Evolutionary conservation across 1,140 invertebrate species (phyloP), one percentile per base, ranked within the genome.

Genomic region (Drosophila lowei): DNA sequence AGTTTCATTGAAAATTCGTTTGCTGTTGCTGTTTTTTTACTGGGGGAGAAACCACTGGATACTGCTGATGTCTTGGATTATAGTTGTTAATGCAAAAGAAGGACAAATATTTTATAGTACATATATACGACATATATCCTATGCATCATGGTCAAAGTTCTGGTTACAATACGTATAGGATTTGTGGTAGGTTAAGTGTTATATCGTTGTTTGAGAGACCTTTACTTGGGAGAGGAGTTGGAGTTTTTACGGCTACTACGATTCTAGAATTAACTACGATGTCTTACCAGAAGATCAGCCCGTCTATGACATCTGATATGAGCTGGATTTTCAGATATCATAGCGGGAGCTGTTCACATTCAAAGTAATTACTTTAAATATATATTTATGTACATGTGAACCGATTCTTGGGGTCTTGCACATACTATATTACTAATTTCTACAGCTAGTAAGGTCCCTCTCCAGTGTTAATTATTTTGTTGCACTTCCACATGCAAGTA

Each of bases 361-460:
- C 23, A 61, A 61, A 48, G 23, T 64, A 16, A 25, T 56, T 55
- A 38, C 34, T 47, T 38, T 30, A 47, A 54, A 48, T 80, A 77
- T 68, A 43, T 80, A 76, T 48, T 73, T 25, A 25, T 25, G 23
- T 25, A 25, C 23, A 38, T 64, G 42, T 57, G 42, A 66, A 76
- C 60, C 41, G 59, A 72, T 47, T 38, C 30, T 9, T 30, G 28
- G 3, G 28, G 28, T 30, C 28, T 30, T 30, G 0, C 30, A 30
- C 30, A 50, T 48, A 34, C 41, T 74, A 18, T 58, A 28, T 74
- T 72, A 62, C 59, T 64, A 86, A 44, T 38, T 47, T 50, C 83
- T 86, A 88, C 67, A 84, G 76, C 84, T 88, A 88, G 88, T 88
- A 88, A 88, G 83, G 83, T 88, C 83, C 83, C 83, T 88, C 83